Base-by-base conservation (phyloP, 2,113 vertebrate species). In the Pseudolaguvia tuberculata region DNA sequence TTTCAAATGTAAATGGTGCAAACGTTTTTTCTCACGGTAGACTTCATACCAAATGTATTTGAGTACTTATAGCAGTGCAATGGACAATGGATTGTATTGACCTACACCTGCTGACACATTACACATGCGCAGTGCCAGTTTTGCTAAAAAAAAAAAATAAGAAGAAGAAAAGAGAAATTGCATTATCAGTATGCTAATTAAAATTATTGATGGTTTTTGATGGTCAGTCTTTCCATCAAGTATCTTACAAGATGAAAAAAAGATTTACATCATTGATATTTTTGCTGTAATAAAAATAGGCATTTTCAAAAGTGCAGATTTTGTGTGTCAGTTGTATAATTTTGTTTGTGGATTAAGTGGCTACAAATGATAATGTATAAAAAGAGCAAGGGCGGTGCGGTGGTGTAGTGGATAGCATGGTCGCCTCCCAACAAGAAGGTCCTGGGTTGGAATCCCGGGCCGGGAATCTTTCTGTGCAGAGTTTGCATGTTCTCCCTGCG, bases 41-140 rank as follows among this genome's bases (percentile, higher is more conserved):
- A 78, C 68, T 78, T 81, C 71, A 79, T 79, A 84, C 72, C 79
- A 85, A 83, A 82, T 75, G 68, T 78, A 75, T 82, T 72, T 73
- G 72, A 76, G 73, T 83, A 76, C 75, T 72, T 81, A 35, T 82
- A 76, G 70, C 70, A 81, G 82, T 77, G 78, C 31, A 57, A 39
- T 11, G 58, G 76, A 67, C 59, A 75, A 29, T 77, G 51, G 65
- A 63, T 73, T 81, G 75, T 63, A 76, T 63, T 76, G 84, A 73
- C 78, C 79, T 76, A 75, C 73, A 57, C 75, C 63, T 77, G 72
- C 76, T 75, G 48, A 67, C 47, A 68, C 66, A 69, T 67, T 78
- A 81, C 73, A 69, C 59, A 76, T 81, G 65, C 73, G 78, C 75
- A 81, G 81, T 80, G 65, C 80, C 73, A 78, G 57, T 79, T 79